Percentiles rank a stretch among this genome's conserved stretches.
Evolutionary conservation across 2,113 vertebrate species (phyloP).

Genomic region (Xenopus laevis): DNA sequence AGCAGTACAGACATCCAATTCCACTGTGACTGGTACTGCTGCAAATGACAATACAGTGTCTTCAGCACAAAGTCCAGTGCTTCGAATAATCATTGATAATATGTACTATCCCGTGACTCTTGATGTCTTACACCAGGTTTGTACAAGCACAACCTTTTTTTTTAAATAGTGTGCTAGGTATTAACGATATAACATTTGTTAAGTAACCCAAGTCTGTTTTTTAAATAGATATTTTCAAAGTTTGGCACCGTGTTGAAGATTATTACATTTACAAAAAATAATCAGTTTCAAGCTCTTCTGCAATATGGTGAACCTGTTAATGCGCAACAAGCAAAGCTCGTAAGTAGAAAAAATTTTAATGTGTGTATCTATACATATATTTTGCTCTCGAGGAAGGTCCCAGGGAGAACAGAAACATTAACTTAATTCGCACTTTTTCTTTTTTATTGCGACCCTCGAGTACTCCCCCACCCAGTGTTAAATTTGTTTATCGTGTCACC

Average conservation of each 20-base stretch:
- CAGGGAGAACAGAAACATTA: too few species aligned
- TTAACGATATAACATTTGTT: conserved; percentile 1
- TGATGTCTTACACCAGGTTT: conserved; percentile 96
- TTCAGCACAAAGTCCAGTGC: conserved; percentile 86
- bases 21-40: conserved; percentile 78
- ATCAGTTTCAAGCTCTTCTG: conserved; percentile 96
- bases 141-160: conserved; percentile 20
- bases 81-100: conserved; percentile 97
- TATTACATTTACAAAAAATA: conserved; percentile 98
- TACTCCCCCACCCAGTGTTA: too few species aligned
- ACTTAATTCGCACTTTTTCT: too few species aligned
- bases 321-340: conserved; percentile 93
- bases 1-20: conserved; percentile 83
- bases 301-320: conserved; percentile 91
- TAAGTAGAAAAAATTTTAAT: conserved; percentile 58
- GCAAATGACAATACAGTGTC: conserved; percentile 82
- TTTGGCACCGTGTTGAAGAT: conserved; percentile 98
- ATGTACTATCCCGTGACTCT: conserved; percentile 98
- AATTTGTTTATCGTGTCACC: too few species aligned
- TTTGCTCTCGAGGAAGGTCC: too few species aligned
- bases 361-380: too few species aligned
- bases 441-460: too few species aligned
- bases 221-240: conserved; percentile 90
- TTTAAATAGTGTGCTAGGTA: background rate
- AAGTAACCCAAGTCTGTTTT: background rate